Evolutionary conservation across 53 echinoderm and acorn worm species (phyloP), one percentile per base, ranked within the genome.

Genomic region (Hippasteria phrygiana): DNA sequence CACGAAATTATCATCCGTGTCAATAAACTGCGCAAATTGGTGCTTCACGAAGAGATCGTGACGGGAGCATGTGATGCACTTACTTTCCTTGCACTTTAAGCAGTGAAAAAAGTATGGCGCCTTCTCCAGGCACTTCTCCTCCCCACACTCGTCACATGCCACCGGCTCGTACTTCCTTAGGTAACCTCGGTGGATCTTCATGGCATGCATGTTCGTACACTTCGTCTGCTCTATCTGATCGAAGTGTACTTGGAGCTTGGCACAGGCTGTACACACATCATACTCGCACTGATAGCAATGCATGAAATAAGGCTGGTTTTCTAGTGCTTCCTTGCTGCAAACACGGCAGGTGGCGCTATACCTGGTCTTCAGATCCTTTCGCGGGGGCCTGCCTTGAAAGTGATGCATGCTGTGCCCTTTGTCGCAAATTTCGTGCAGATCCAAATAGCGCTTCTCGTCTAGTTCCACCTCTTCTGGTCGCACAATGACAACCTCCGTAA

Each of bases 81-180:
- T 75, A 24, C 22, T 75, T 75, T 75, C 75, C 38, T 24, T 42
- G 45, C 75, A 75, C 45, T 43, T 75, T 14, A 75, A 75, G 75
- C 75, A 75, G 75, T 75, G 75, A 75, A 75, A 75, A n/a, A 75
- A 75, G 22, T 75, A 75, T 17, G 75, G 75, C 13, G 75, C 75
- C 41, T 75, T 43, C 33, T 75, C 41, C 40, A 75, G 75, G 2
- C 42, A 75, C 45, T 28, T 75, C 5, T 75, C 75, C 45, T 10
- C 45, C 20, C 22, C 45, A 24, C 75, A 75, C 28, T 75, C 42
- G 75, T 75, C 45, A 75, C 75, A 75, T 41, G 75, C 45, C 2
- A 75, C 75, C 41, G 75, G 40, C 29, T 75, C 42, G 10, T 43
- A 17, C 75, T 75, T 75, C 22, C 22, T 40, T 43, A 75, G 22